These are phyloP conservation scores for Formica selysi DNA, from an alignment of 1,140 invertebrate species.

Conservation along the genomic window DNA sequence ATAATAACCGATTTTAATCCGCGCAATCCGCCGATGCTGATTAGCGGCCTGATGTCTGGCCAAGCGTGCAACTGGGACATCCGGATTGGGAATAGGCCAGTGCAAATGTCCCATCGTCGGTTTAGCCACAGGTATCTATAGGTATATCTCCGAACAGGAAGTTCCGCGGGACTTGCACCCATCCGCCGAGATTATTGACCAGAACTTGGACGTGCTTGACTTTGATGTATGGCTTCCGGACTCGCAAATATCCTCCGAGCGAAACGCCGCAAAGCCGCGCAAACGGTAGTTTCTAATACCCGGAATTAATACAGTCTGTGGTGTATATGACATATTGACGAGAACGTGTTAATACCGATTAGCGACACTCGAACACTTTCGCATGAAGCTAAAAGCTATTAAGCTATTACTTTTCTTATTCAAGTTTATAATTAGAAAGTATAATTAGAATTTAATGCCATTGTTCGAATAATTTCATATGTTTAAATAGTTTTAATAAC, in stretches of 20 bases:
- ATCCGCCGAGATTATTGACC: constrained; percentile 61
- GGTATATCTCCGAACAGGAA: constrained; percentile 33
- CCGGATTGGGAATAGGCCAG: constrained; percentile 89
- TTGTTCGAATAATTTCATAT: background rate
- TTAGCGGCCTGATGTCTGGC: constrained; percentile 96
- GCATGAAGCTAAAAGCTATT: background rate
- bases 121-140: constrained; percentile 78
- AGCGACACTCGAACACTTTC: background rate
- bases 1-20: constrained; percentile 96
- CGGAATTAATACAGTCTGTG: constrained; percentile 30
- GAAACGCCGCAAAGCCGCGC: constrained; percentile 48
- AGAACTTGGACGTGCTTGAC: constrained; percentile 53
- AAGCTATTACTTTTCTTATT: background rate
- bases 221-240: constrained; percentile 52
- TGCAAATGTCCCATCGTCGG: constrained; percentile 82
- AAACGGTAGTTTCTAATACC: constrained; percentile 54
- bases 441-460: background rate
- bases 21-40: constrained; percentile 93
- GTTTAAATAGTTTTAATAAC: constrained; percentile 12
- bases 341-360: constrained; percentile 45
- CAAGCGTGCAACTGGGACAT: constrained; percentile 95
- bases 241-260: constrained; percentile 59
- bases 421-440: background rate
- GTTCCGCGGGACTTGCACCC: constrained; percentile 57
- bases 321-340: constrained; percentile 14